These are phyloP conservation scores for Sylvia borin DNA, from an alignment of 2,797 vertebrate species.

Conservation along the genomic window DNA sequence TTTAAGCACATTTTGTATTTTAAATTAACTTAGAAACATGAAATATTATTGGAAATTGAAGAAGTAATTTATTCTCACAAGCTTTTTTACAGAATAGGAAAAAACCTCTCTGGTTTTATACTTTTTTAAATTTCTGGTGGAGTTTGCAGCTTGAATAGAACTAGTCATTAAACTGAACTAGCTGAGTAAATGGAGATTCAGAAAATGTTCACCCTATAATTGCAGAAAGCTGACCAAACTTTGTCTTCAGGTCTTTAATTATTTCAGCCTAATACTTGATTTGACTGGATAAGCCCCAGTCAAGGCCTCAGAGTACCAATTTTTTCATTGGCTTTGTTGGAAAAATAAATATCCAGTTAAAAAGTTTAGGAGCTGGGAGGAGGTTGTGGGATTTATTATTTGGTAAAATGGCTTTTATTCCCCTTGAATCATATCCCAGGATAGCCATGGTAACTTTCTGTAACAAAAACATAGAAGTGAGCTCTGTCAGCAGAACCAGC, in stretches of 20 bases:
- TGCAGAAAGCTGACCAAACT: background rate
- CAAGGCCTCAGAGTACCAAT: background rate
- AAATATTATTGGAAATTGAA: background rate
- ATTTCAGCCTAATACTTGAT: background rate
- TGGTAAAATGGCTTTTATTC: background rate
- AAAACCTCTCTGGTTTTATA: background rate
- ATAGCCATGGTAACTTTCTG: background rate
- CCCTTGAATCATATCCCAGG: background rate
- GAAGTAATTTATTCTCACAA: background rate
- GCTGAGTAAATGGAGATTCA: background rate
- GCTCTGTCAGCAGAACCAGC: background rate
- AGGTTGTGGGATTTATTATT: background rate
- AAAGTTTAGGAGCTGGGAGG: background rate
- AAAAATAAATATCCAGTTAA: background rate
- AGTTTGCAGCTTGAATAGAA: background rate
- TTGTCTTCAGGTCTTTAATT: background rate
- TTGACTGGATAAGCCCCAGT: background rate
- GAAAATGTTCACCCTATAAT: background rate
- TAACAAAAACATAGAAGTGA: background rate
- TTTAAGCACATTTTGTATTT: background rate
- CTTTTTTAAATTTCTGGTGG: background rate
- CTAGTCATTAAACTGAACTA: background rate
- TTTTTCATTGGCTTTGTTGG: background rate
- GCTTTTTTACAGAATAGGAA: background rate
- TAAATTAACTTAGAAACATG: background rate